Evolutionary conservation across 2,888 invertebrate species (phyloP), one percentile per base, ranked within the genome.

Genomic region (Pristionchus maxplancki): DNA sequence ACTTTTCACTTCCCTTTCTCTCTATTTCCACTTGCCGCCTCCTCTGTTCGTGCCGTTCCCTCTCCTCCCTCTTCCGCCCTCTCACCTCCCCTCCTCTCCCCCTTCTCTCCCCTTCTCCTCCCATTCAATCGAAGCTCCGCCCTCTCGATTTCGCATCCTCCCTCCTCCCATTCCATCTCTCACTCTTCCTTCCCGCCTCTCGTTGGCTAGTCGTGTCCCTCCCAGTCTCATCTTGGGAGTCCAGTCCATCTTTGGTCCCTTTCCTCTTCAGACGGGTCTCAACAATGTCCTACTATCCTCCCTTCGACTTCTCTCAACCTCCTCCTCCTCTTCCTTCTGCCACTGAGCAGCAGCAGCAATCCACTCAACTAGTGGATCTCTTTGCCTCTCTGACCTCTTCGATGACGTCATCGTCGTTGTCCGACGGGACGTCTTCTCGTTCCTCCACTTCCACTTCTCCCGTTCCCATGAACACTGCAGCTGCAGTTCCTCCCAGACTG

Each of bases 381-480:
- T 74, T 74, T 40, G 74, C 81, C 6, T 50, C 81, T 20, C 50
- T 50, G 9, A 81, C 81, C 4, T 48, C 81, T 1, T 81, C 81
- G n/a, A 48, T 81, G 81, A 50, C 81, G 13, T 81, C 81, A 50
- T 81, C 81, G 13, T 81, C 81, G 5, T n/a, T 44, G 15, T 44
- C 81, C 6, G 48, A 34, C 1, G 74, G 64, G 64, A 34, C 64
- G 1, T 67, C 81, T 20, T 53, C 58, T 81, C 50, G 31, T 28
- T 81, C 81, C 15, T 81, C 81, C 48, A 50, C 81, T 15, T 81
- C 81, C 28, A 44, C 58, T 24, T 84, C 84, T 34, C 58, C 62
- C 58, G 37, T 82, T 15, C 82, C 48, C 31, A 20, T 11, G 50
- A n/a, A 13, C 28, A n/a, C 31, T 34, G 50, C 48, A 50, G 82